Evolutionary conservation across 2,113 vertebrate species (phyloP).

Genomic region (Ictalurus punctatus): DNA sequence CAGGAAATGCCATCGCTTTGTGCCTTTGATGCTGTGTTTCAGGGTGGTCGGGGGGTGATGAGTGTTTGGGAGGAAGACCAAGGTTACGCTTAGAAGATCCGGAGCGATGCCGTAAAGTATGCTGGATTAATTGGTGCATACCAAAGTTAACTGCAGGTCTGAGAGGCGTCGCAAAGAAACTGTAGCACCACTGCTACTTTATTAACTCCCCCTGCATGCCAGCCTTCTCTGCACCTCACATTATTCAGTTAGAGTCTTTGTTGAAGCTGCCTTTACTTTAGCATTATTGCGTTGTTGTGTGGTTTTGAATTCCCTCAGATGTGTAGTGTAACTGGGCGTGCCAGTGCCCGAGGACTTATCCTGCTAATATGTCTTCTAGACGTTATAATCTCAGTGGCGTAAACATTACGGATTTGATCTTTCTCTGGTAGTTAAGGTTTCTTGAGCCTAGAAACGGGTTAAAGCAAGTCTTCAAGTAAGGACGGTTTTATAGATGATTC

Average conservation of each 20-base stretch:
- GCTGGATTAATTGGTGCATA: not conserved
- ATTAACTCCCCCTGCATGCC: not conserved
- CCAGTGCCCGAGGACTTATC: constrained; percentile 5
- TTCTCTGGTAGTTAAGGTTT: constrained; percentile 1
- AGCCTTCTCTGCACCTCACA: not conserved
- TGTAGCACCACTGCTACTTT: not conserved
- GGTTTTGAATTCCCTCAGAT: not conserved
- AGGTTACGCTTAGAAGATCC: constrained; percentile 13
- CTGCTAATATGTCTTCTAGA: not conserved
- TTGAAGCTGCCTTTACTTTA: not conserved
- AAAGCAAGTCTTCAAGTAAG: not conserved
- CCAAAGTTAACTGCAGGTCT: not conserved
- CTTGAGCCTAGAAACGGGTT: not conserved
- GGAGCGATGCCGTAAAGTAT: not conserved
- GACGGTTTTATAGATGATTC: not conserved
- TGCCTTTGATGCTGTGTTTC: constrained; percentile 12
- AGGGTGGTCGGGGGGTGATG: constrained; percentile 36
- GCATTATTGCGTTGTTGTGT: not conserved
- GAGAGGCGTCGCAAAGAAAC: not conserved
- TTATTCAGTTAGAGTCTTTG: not conserved
- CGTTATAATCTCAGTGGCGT: not conserved
- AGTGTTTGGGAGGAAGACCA: constrained; percentile 17
- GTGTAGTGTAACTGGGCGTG: not conserved
- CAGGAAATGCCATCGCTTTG: constrained; percentile 28
- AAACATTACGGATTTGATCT: not conserved